These are phyloP conservation scores for Pempheris klunzingeri DNA, from an alignment of 2,797 vertebrate species.

Conservation along the genomic window DNA sequence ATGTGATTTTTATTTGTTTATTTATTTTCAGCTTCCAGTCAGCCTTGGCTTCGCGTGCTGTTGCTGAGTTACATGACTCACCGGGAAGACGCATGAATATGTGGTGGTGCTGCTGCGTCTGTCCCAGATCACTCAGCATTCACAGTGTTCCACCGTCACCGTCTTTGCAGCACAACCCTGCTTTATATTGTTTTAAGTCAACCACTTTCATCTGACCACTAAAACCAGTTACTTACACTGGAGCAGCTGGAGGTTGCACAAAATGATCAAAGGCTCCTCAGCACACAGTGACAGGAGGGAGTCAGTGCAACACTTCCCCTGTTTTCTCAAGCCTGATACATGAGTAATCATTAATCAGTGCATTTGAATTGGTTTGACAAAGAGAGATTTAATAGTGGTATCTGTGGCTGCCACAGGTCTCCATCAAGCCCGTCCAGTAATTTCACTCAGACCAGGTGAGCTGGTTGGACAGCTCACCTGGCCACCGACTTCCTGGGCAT, in stretches of 20 bases:
- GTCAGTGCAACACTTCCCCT: background rate
- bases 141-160: background rate
- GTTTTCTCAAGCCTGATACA: background rate
- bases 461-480: too few relatives aligned
- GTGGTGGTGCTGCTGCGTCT: background rate
- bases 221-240: background rate
- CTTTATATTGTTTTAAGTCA: conserved; percentile 3
- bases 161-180: background rate
- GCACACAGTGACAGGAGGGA: background rate
- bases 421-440: too few relatives aligned
- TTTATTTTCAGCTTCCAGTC: background rate
- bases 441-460: too few relatives aligned
- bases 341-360: too few relatives aligned
- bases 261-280: background rate
- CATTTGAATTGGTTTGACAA: too few relatives aligned
- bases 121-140: conserved; percentile 30
- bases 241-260: background rate
- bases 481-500: too few relatives aligned
- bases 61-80: conserved; percentile 41
- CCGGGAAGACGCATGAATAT: conserved; percentile 27
- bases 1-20: background rate
- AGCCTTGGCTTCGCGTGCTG: conserved; percentile 15
- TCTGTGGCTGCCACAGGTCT: too few relatives aligned
- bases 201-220: too few relatives aligned
- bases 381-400: too few relatives aligned